Evolutionary conservation across 1,140 invertebrate species (phyloP), one percentile per base, ranked within the genome.

Genomic region (Drosophila pseudoananassae): DNA sequence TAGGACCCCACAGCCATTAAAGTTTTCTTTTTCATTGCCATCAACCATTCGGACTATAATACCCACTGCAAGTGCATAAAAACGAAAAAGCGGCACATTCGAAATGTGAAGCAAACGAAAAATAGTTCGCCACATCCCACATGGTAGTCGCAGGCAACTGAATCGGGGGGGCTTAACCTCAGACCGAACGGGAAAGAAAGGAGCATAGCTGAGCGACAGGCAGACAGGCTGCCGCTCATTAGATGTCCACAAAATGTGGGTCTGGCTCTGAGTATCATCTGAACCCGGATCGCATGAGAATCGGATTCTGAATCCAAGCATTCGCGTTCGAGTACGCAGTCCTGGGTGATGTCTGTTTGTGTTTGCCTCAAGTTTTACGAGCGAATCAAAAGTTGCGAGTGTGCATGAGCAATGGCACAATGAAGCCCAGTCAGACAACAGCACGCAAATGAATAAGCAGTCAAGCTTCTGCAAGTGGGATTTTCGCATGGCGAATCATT

Each of bases 321-420:
- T 1, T 15, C 40, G 54, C 33, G 25, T 33, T 33, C 55, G 45
- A 23, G 12, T 29, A 33, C 50, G 71, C 53, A 38, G 66, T 53
- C 56, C 75, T 71, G 61, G 76, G 73, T 65, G 68, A 72, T 65
- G 70, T 61, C 59, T 57, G 50, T 53, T 61, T 82, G 52, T 64
- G 71, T 63, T 73, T 51, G 68, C 70, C 76, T 78, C 46, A 60
- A 69, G 66, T 83, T 83, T 83, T 76, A 78, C 78, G 75, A 78
- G 75, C 64, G 71, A 78, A 77, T 77, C 74, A 73, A 76, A 80
- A 81, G 77, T 80, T 72, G 77, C 36, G 72, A 57, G 51, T 60
- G 60, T 68, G 49, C 71, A 38, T 66, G 60, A 53, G 40, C 69
- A 60, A 72, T 74, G 63, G 76, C 76, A 75, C 64, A 75, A 78